Conservation (phyloP, 2,113 vertebrate genomes). For the Astur gentilis region DNA sequence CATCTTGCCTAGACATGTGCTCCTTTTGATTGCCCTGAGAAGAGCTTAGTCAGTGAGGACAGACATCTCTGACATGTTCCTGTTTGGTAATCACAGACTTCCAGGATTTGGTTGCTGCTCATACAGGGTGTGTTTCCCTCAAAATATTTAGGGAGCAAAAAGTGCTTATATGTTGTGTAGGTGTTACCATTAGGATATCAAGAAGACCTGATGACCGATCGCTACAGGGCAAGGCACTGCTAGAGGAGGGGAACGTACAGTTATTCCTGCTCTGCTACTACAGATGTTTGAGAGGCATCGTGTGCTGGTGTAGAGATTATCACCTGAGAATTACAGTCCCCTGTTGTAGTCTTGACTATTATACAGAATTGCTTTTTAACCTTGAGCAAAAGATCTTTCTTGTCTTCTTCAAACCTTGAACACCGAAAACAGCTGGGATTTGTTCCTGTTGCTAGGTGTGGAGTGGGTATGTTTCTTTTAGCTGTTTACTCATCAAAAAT, state of each 20-base stretch:
- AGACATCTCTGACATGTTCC: background rate
- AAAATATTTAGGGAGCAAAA: constrained; percentile 16
- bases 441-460: background rate
- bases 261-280: background rate
- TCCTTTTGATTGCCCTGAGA: background rate
- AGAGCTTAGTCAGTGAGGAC: background rate
- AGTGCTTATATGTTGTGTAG: background rate
- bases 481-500: background rate
- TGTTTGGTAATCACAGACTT: constrained; percentile 13
- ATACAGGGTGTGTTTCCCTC: background rate
- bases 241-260: background rate
- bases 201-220: background rate
- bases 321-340: background rate
- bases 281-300: fast-evolving
- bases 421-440: background rate
- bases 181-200: background rate
- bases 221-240: background rate
- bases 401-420: background rate
- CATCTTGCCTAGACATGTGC: background rate
- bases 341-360: background rate
- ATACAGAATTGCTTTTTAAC: background rate
- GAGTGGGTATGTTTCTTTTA: background rate
- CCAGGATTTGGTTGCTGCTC: background rate
- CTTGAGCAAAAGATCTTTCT: background rate
- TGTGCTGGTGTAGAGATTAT: background rate